phyloP scores from a whole-genome alignment of 64 coral and sea anemone genomes.

The Actinia tenebrosa region DNA sequence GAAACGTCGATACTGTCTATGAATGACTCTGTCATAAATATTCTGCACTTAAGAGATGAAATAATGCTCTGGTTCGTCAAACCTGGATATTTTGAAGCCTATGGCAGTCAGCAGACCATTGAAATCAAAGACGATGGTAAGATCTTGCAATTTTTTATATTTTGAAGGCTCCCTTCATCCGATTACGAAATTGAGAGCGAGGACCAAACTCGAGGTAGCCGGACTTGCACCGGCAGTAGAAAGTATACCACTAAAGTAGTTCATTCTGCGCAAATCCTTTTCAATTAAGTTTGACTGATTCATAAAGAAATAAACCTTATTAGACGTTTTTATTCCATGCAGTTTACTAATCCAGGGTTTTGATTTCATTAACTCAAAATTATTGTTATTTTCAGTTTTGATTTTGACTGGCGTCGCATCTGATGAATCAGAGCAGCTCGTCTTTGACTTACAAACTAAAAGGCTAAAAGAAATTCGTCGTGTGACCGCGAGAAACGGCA shows the following conservation, averaged over 20 bases:
- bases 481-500: background rate
- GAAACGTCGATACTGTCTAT: background rate
- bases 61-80: background rate
- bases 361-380: too few species aligned
- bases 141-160: background rate
- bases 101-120: background rate
- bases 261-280: too few species aligned
- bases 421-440: background rate
- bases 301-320: too few species aligned
- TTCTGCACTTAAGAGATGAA: background rate
- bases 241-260: too few species aligned
- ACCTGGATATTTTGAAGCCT: background rate
- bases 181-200: too few species aligned
- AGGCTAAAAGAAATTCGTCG: conserved; percentile 5
- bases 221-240: too few species aligned
- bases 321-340: too few species aligned
- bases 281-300: too few species aligned
- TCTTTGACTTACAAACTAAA: conserved; percentile 12
- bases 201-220: too few species aligned
- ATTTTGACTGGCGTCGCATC: background rate
- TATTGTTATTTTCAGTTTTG: background rate
- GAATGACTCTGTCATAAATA: background rate
- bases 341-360: too few species aligned
- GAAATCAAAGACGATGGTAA: background rate
- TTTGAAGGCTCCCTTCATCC: too few species aligned